A percentile compares a stretch with the other conserved stretches of the same genome.
Conservation (phyloP, 2,888 invertebrate species). For the Cephus pygmeus region DNA sequence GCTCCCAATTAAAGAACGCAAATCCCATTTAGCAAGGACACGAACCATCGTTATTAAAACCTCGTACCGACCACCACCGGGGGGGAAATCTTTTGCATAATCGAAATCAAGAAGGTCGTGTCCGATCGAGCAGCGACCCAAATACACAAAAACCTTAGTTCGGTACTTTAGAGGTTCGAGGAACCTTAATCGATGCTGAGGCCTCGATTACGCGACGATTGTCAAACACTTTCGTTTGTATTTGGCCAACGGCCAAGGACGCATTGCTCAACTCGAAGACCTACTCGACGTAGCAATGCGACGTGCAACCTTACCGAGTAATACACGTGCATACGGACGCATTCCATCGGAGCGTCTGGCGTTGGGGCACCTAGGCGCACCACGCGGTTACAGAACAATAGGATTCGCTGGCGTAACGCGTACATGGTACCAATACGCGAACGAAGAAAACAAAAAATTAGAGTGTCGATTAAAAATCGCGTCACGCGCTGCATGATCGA, state of each 20-base stretch:
- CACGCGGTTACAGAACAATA: background rate
- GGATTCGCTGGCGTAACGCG: background rate
- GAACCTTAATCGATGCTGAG: constrained; percentile 16
- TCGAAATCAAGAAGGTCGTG: background rate
- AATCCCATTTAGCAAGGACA: background rate
- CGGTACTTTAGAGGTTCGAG: constrained; percentile 1
- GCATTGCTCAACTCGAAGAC: constrained; percentile 43
- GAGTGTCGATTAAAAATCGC: constrained; percentile 28
- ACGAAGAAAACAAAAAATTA: background rate
- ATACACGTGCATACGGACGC: background rate
- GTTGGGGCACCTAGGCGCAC: background rate
- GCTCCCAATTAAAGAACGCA: background rate
- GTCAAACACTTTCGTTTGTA: constrained; percentile 45
- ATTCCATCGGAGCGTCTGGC: background rate
- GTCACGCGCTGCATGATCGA: constrained; percentile 38
- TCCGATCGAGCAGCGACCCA: background rate
- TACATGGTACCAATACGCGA: background rate
- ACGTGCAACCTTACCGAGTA: constrained; percentile 19
- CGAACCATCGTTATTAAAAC: background rate
- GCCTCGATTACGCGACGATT: constrained; percentile 24
- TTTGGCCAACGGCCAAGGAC: constrained; percentile 57
- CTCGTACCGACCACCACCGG: background rate
- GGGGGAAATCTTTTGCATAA: background rate
- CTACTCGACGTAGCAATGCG: background rate
- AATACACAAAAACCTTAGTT: background rate